Conservation (phyloP, 2,888 invertebrate species). For the Peribatodes rhomboidaria region DNA sequence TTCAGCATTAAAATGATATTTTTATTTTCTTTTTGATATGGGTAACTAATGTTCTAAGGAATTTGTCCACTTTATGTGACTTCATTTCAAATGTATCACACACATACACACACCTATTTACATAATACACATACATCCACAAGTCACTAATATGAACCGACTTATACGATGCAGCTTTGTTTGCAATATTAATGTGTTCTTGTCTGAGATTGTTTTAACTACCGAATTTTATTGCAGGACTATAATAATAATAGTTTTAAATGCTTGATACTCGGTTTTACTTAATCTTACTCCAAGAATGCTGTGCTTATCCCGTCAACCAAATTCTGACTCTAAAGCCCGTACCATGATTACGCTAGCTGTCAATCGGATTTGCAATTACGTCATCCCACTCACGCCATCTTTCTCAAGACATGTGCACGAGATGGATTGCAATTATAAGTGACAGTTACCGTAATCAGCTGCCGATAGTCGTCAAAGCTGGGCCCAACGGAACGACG, state of each 20-base stretch:
- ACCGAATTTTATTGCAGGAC: slow-evolving; percentile 18
- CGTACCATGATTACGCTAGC: neutral
- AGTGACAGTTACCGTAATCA: slow-evolving; percentile 1
- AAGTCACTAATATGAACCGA: slow-evolving; percentile 48
- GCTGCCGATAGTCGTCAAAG: neutral
- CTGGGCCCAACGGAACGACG: neutral
- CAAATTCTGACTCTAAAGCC: slow-evolving; percentile 51
- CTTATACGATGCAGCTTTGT: slow-evolving; percentile 28
- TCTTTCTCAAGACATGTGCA: neutral
- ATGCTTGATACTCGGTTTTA: slow-evolving; percentile 57
- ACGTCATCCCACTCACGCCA: neutral
- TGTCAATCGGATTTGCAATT: neutral
- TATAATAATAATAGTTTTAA: slow-evolving; percentile 45
- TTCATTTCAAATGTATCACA: neutral
- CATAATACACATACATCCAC: slow-evolving; percentile 1
- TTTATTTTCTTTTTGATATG: too few species aligned
- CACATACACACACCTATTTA: neutral
- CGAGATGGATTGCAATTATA: neutral
- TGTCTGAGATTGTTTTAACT: slow-evolving; percentile 64
- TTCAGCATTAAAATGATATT: too few species aligned
- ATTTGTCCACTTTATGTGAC: too few species aligned
- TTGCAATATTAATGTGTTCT: slow-evolving; percentile 59
- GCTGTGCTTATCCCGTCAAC: slow-evolving; percentile 67
- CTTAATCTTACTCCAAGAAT: slow-evolving; percentile 65
- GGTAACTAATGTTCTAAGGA: too few species aligned